A percentile compares a stretch with the other conserved stretches of the same genome.
These are phyloP conservation scores for Muscicapa adusta DNA, from an alignment of 2,113 vertebrate species.

Conservation along the genomic window DNA sequence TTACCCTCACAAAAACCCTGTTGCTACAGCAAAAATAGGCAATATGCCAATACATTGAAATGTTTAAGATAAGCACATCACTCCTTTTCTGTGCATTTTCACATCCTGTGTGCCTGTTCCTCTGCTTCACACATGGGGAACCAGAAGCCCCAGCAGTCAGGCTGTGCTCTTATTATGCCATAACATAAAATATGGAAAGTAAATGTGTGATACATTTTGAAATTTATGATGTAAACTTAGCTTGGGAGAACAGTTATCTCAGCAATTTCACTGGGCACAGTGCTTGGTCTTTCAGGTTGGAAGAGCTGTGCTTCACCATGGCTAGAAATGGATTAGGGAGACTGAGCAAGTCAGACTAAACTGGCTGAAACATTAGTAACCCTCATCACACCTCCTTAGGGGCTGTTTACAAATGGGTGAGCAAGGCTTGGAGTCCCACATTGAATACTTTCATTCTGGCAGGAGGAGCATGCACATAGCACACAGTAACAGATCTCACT, in stretches of 20 bases:
- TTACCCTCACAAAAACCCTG: not conserved
- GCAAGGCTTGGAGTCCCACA: not conserved
- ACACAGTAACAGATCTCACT: not conserved
- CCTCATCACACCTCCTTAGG: not conserved
- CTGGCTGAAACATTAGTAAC: not conserved
- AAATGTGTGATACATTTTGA: not conserved
- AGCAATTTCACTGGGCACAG: not conserved
- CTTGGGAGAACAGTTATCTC: not conserved
- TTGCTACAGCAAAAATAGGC: not conserved
- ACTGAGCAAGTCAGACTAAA: not conserved
- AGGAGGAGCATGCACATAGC: fast-evolving
- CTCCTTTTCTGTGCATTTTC: not conserved
- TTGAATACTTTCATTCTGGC: not conserved
- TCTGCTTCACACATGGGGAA: not conserved
- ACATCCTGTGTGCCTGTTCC: not conserved
- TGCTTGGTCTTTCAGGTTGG: not conserved
- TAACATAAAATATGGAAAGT: not conserved
- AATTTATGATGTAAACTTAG: not conserved
- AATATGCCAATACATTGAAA: not conserved
- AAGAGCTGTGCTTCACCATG: not conserved
- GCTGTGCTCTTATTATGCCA: not conserved
- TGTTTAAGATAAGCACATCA: not conserved
- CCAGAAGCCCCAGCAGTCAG: not conserved
- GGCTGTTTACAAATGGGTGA: not conserved
- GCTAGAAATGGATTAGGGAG: not conserved